Evolutionary conservation across 2,113 vertebrate genomes (phyloP), one percentile per base, ranked within the genome.

Genomic region (Zosterops hypoxanthus): DNA sequence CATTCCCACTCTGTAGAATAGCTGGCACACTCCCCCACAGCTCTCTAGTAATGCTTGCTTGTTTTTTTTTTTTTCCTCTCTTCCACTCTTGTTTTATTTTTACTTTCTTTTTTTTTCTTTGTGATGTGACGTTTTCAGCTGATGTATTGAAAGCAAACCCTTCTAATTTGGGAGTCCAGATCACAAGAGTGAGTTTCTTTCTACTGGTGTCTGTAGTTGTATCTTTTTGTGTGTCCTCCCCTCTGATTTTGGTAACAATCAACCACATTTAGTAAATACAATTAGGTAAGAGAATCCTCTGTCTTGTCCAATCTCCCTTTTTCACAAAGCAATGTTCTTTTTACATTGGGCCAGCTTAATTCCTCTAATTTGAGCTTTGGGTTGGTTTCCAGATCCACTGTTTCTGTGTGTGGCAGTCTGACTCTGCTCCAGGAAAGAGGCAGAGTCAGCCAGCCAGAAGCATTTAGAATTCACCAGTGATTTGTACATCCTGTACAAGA

Each of bases 91-190:
- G 94, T 98, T 98, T 94, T 97, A 96, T 97, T 98, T 98, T 97
- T 97, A 96, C 92, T 97, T 96, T 97, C 46, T 97, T 97, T 96
- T 39, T 39, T 97, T 97, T 97, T 88, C 95, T 97, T 94, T 94
- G 97, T 97, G 97, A 95, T 97, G 92, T 97, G 96, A 98, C 31
- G 56, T 98, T 98, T 97, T 98, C 98, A 98, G 97, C 98, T 95
- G 97, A 98, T 98, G 98, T 97, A 95, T 97, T 98, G 97, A 98
- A 98, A 98, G 97, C 98, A 98, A 98, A 98, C 97, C 96, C 98
- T 98, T 98, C 98, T 98, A 98, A 98, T 98, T 98, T 97, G 95
- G 97, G 97, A 98, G 96, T 79, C 97, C 97, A 98, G 97, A 98
- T 98, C 97, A 98, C 97, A 97, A 97, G 98, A 98, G 98, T 98